These are phyloP conservation scores for Caenorhabditis imperialis DNA, from an alignment of 2,888 invertebrate species.

Conservation along the genomic window DNA sequence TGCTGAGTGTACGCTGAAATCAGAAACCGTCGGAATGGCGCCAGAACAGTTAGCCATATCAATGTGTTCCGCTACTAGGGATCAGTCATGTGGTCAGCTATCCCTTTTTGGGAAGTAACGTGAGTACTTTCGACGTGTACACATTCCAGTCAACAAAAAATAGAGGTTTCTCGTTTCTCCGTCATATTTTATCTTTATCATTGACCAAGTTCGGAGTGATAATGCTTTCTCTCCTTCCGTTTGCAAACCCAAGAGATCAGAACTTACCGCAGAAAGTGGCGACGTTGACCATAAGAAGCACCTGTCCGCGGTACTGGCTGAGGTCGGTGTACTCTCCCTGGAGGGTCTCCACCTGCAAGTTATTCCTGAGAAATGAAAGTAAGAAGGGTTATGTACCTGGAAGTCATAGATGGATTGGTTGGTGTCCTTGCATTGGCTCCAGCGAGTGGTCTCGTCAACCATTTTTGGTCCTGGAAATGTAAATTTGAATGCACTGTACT, in stretches of 20 bases:
- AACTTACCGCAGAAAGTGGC: conserved; percentile 77
- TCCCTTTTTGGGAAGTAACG: conserved; percentile 1
- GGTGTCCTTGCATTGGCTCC: conserved; percentile 72
- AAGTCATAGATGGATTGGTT: conserved; percentile 77
- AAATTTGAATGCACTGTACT: too few relatives aligned
- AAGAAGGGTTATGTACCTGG: conserved; percentile 49
- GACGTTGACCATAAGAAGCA: conserved; percentile 76
- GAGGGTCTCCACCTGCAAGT: conserved; percentile 72
- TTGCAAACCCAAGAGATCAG: too few relatives aligned
- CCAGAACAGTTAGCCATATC: conserved; percentile 12
- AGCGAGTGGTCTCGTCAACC: conserved; percentile 76
- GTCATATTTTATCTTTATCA: too few relatives aligned
- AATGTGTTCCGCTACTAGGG: conserved; percentile 15
- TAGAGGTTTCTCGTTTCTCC: too few relatives aligned
- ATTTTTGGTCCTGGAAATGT: conserved; percentile 74
- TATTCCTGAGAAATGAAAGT: background rate
- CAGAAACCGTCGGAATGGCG: conserved; percentile 35
- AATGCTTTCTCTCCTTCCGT: too few relatives aligned
- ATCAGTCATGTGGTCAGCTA: conserved; percentile 32
- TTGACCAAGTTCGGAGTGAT: too few relatives aligned
- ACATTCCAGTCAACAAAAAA: too few relatives aligned
- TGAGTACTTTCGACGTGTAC: too few relatives aligned
- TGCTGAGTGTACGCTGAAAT: conserved; percentile 78
- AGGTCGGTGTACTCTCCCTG: conserved; percentile 77
- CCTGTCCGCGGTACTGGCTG: conserved; percentile 75